A percentile compares a stretch with the other conserved stretches of the same genome.
These are phyloP conservation scores for Phoenicopterus ruber DNA, from an alignment of 2,113 vertebrate genomes.

Conservation along the genomic window DNA sequence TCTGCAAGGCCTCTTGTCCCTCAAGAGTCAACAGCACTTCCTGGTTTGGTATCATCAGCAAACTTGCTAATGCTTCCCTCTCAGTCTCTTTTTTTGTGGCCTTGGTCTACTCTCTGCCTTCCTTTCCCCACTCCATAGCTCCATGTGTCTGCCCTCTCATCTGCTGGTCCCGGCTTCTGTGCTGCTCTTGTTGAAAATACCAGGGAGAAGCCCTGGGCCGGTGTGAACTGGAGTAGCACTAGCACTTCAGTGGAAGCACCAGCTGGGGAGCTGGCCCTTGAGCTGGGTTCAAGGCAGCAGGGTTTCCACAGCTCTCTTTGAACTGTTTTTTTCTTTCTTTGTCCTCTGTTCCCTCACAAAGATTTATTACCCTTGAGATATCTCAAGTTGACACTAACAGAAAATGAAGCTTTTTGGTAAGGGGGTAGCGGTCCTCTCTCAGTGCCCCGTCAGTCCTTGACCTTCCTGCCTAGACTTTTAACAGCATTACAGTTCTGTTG, in stretches of 20 bases:
- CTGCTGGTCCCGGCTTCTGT: neutral
- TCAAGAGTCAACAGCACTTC: too few relatives aligned
- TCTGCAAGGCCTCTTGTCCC: too few relatives aligned
- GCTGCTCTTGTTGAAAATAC: neutral
- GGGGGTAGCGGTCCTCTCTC: neutral
- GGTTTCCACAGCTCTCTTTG: neutral
- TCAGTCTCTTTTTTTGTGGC: neutral
- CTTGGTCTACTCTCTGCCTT: neutral
- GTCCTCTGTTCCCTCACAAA: neutral
- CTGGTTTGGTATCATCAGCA: too few relatives aligned
- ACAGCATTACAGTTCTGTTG: neutral
- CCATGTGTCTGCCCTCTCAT: neutral
- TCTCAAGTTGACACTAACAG: neutral
- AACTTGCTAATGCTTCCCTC: neutral
- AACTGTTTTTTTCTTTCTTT: neutral
- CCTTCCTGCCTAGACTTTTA: slow-evolving; percentile 3
- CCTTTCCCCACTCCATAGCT: neutral
- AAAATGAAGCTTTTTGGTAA: neutral
- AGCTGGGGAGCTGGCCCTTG: neutral
- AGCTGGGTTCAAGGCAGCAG: neutral
- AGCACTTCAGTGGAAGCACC: neutral
- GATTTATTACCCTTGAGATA: slow-evolving; percentile 13
- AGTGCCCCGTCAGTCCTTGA: neutral
- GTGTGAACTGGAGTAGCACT: fast-evolving
- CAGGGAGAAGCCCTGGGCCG: neutral